Evolutionary conservation across 2,797 vertebrate species (phyloP).

Genomic region (Meda fulgida): DNA sequence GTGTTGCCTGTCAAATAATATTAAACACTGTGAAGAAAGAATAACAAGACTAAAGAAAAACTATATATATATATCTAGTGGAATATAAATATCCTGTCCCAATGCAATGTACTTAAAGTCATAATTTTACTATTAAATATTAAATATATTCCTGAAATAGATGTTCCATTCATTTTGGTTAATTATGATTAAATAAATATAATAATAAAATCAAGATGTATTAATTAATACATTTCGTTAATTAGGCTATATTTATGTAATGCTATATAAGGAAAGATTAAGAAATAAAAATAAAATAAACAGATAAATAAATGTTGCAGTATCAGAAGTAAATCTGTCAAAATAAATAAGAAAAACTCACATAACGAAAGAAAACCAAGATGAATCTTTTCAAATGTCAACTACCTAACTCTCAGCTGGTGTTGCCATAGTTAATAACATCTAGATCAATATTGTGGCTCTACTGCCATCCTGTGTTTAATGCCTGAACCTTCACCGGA

Average conservation of each 20-base stretch:
- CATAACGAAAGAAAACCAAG: not conserved
- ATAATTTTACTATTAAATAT: not conserved
- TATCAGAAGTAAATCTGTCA: not conserved
- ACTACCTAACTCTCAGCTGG: not conserved
- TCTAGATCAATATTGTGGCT: not conserved
- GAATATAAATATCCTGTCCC: not conserved
- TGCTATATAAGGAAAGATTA: not conserved
- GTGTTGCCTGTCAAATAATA: not conserved
- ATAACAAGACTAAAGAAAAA: not conserved
- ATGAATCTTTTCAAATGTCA: not conserved
- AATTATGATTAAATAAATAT: not conserved
- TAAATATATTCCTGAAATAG: not conserved
- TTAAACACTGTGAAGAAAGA: not conserved
- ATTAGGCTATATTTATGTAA: not conserved
- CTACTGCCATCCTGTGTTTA: constrained; percentile 53
- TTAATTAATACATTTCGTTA: not conserved
- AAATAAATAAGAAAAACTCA: not conserved
- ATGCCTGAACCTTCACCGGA: not conserved
- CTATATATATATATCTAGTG: not conserved
- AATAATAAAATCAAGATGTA: not conserved
- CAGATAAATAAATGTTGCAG: not conserved
- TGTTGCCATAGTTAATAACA: constrained; percentile 47
- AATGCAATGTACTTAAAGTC: not conserved
- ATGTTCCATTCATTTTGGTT: not conserved
- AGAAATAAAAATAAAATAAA: not conserved